Percentiles rank a stretch among this genome's conserved stretches.
Conservation (phyloP, 2,888 invertebrate genomes). For the Pristionchus maxplancki region DNA sequence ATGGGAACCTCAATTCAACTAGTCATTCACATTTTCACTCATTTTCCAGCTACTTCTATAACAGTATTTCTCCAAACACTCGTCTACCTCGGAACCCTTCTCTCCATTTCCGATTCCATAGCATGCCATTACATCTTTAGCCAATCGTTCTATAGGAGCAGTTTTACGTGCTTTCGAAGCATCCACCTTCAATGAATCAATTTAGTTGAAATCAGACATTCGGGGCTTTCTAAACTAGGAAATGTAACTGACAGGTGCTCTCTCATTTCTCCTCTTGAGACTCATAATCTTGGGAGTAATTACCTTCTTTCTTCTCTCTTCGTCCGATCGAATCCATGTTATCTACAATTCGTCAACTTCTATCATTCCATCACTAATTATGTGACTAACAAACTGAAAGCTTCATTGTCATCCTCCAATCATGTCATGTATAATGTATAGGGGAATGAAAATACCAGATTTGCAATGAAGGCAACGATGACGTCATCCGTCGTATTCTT, state of each 20-base stretch:
- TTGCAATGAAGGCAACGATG: slow-evolving; percentile 21
- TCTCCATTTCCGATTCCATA: not conserved
- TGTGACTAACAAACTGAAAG: too few relatives aligned
- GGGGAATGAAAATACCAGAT: slow-evolving; percentile 21
- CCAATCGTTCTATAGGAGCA: slow-evolving; percentile 52
- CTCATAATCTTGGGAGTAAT: slow-evolving; percentile 15
- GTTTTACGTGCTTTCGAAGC: slow-evolving; percentile 53
- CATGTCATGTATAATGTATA: too few relatives aligned
- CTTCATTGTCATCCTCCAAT: too few relatives aligned
- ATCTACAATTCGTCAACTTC: not conserved
- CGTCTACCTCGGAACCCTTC: not conserved
- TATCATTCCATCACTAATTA: too few relatives aligned
- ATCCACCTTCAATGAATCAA: slow-evolving; percentile 52
- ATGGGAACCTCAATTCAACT: not conserved
- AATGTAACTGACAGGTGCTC: not conserved
- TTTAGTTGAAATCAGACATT: not conserved
- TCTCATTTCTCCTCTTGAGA: slow-evolving; percentile 28
- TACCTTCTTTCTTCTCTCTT: not conserved
- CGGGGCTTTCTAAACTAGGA: not conserved
- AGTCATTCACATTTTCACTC: not conserved
- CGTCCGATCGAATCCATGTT: slow-evolving; percentile 22
- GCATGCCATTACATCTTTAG: slow-evolving; percentile 47
- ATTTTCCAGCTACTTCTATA: too few relatives aligned
- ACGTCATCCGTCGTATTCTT: slow-evolving; percentile 17
- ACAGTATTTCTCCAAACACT: too few relatives aligned